Conservation (phyloP, 2,113 vertebrate genomes). For the Rattus rattus region DNA sequence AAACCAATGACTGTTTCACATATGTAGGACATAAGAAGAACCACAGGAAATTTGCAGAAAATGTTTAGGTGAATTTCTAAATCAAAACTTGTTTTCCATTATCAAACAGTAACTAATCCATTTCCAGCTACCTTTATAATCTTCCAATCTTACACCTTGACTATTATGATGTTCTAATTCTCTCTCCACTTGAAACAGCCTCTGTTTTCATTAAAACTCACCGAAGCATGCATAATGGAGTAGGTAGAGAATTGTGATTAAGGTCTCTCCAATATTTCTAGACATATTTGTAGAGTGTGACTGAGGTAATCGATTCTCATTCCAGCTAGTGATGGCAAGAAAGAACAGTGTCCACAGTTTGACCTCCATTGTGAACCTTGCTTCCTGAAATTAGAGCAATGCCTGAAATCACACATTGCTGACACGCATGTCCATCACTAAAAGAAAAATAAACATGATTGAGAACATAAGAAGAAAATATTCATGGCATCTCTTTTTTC, state of each 20-base stretch:
- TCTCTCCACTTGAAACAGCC: slow-evolving; percentile 25
- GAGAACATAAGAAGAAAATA: no score
- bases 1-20: background rate
- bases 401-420: accelerated
- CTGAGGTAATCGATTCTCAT: slow-evolving; percentile 64
- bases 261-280: slow-evolving; percentile 36
- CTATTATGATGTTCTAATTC: slow-evolving; percentile 23
- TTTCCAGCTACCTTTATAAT: background rate
- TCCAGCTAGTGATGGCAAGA: slow-evolving; percentile 17
- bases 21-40: background rate
- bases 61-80: slow-evolving; percentile 16
- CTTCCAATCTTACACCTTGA: slow-evolving; percentile 29
- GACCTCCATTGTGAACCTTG: background rate
- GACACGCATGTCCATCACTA: background rate
- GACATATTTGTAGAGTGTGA: slow-evolving; percentile 23
- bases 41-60: slow-evolving; percentile 38
- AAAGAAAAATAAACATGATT: background rate
- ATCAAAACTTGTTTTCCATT: slow-evolving; percentile 56
- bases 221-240: slow-evolving; percentile 57
- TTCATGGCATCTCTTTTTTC: background rate
- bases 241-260: slow-evolving; percentile 48
- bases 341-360: background rate
- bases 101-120: slow-evolving; percentile 1
- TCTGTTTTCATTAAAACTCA: slow-evolving; percentile 18
- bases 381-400: background rate